These are phyloP conservation scores for Troides helena DNA, from an alignment of 2,888 invertebrate genomes.

Conservation along the genomic window DNA sequence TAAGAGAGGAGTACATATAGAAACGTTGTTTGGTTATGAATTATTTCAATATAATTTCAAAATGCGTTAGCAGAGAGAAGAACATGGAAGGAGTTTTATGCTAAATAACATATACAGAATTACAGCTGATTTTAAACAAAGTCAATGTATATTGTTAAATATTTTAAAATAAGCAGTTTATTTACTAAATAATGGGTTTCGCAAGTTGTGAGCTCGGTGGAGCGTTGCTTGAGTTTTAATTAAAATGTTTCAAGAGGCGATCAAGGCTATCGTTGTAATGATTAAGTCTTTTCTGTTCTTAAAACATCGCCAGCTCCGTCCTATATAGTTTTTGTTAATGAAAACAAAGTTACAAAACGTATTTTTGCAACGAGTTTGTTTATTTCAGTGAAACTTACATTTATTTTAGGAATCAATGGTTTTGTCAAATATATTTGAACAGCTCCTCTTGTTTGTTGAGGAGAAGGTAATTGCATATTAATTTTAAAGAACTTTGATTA, in stretches of 20 bases:
- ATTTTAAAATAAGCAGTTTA: conserved; percentile 32
- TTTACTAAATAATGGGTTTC: conserved; percentile 61
- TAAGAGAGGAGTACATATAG: too few relatives aligned
- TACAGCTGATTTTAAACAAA: conserved; percentile 20
- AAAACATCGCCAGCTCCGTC: conserved; percentile 15
- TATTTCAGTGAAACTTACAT: neutral
- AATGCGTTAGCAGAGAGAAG: neutral
- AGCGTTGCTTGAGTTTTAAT: conserved; percentile 73
- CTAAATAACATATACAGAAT: neutral
- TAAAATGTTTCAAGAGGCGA: conserved; percentile 63
- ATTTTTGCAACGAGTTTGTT: conserved; percentile 3
- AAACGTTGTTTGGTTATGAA: too few relatives aligned
- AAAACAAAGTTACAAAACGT: conserved; percentile 1
- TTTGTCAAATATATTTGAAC: neutral
- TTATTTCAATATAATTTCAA: too few relatives aligned
- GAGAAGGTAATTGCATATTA: too few relatives aligned
- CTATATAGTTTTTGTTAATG: conserved; percentile 11
- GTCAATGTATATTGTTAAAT: conserved; percentile 31
- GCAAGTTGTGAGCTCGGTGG: conserved; percentile 63
- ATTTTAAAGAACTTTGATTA: too few relatives aligned
- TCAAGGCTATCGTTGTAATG: conserved; percentile 71
- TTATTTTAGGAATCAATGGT: neutral
- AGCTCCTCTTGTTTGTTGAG: too few relatives aligned
- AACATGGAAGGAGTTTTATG: neutral
- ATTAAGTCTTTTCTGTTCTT: conserved; percentile 53